phyloP scores from a whole-genome alignment of 35 echinoderm and acorn worm species.

The Hemicentrotus pulcherrimus region DNA sequence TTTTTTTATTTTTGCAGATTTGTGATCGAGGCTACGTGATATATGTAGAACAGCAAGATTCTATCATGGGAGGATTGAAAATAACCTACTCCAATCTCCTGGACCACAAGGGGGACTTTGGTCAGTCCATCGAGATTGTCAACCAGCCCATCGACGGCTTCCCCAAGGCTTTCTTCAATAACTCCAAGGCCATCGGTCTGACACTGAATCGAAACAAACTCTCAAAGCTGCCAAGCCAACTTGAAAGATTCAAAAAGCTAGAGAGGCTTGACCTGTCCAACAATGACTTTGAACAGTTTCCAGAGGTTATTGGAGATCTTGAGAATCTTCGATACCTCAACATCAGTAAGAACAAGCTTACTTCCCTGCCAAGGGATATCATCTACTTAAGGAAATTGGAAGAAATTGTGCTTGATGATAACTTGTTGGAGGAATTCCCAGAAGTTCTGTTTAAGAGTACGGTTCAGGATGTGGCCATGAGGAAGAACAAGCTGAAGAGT shows the following conservation, averaged over 20 bases:
- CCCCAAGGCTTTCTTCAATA: conserved; percentile 46
- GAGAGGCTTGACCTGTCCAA: conserved; percentile 70
- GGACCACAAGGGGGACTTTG: conserved; percentile 57
- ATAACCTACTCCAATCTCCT: conserved; percentile 42
- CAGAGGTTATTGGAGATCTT: conserved; percentile 76
- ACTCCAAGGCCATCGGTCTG: conserved; percentile 49
- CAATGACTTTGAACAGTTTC: conserved; percentile 76
- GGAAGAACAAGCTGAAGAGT: conserved; percentile 57
- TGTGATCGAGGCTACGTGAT: neutral
- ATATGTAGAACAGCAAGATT: neutral
- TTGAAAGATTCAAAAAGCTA: conserved; percentile 65
- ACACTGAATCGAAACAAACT: conserved; percentile 71
- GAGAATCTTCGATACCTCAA: conserved; percentile 73
- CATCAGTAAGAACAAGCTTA: conserved; percentile 66
- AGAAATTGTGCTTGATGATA: conserved; percentile 75
- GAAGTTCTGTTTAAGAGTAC: conserved; percentile 67
- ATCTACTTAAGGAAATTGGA: conserved; percentile 71
- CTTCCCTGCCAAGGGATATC: conserved; percentile 60
- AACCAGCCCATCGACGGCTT: conserved; percentile 29
- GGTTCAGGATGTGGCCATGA: conserved; percentile 74
- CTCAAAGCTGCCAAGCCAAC: conserved; percentile 57
- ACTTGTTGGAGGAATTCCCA: conserved; percentile 70
- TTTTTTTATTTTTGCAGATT: neutral
- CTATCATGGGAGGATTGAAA: conserved; percentile 4
- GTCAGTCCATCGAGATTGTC: conserved; percentile 40